phyloP scores from a whole-genome alignment of 2,797 vertebrate species.

The Cyprinodon diabolis region DNA sequence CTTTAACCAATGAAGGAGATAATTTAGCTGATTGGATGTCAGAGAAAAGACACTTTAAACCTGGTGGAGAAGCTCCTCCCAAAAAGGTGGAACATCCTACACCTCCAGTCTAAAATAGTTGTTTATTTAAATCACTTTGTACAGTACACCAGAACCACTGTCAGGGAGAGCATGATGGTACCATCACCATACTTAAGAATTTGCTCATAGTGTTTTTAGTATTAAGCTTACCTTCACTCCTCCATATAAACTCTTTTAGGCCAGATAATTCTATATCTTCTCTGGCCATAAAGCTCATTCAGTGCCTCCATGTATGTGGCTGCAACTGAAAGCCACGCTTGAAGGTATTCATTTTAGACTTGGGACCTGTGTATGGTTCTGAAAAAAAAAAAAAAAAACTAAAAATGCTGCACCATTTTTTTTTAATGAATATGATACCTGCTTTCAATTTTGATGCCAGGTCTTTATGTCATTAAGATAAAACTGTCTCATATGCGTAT shows the following conservation, averaged over 20 bases:
- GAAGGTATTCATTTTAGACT: background rate
- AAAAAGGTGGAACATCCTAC: background rate
- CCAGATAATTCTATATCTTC: background rate
- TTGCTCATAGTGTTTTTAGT: background rate
- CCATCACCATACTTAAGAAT: background rate
- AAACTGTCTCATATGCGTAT: background rate
- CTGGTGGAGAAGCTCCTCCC: background rate
- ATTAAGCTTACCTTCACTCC: background rate
- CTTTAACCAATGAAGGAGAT: background rate
- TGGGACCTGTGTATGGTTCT: background rate
- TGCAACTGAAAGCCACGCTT: background rate
- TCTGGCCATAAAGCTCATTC: background rate
- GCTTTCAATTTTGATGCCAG: background rate
- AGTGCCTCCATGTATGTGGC: background rate
- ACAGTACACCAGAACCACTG: too few species aligned
- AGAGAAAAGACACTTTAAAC: background rate
- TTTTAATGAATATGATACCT: background rate
- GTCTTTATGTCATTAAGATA: background rate
- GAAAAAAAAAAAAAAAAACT: background rate
- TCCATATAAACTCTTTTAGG: background rate
- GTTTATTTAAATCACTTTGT: too few species aligned
- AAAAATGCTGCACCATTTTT: background rate
- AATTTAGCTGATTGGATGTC: background rate
- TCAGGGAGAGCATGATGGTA: too few species aligned
- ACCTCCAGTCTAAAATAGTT: too few species aligned